These are phyloP conservation scores for Microcebus murinus DNA, from an alignment of 2,113 vertebrate species.

Conservation along the genomic window DNA sequence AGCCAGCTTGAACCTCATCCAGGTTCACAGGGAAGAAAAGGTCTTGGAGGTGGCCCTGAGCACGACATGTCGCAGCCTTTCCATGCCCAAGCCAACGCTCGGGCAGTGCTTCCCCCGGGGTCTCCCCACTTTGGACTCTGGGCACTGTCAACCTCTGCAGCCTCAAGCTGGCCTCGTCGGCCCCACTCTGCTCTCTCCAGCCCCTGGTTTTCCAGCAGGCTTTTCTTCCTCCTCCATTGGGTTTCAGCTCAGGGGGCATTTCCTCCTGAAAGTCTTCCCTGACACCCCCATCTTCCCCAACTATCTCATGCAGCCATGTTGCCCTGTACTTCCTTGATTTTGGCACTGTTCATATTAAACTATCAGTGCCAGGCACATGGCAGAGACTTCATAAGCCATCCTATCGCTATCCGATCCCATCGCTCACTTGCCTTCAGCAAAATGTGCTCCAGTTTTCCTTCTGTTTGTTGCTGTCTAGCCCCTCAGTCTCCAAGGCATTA, in stretches of 20 bases:
- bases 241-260: background rate
- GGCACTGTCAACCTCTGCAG: background rate
- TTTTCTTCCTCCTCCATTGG: background rate
- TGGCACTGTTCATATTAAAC: background rate
- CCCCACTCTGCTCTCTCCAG: background rate
- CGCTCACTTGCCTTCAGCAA: background rate
- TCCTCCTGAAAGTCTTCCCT: background rate
- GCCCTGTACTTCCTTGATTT: background rate
- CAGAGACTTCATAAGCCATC: background rate
- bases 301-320: fast-evolving
- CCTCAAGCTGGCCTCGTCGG: background rate
- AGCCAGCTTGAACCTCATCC: background rate
- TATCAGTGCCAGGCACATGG: background rate
- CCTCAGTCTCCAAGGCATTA: background rate
- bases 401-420: background rate
- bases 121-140: background rate
- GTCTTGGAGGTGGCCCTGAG: background rate
- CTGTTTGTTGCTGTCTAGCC: background rate
- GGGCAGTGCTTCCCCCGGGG: background rate
- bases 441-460: fast-evolving
- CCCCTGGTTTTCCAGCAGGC: background rate
- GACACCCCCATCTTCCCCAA: background rate
- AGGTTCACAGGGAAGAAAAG: background rate
- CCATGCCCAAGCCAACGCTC: background rate
- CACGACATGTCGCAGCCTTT: background rate